phyloP scores from a whole-genome alignment of 2,888 invertebrate genomes.

The Brachynemurus nebulosus region DNA sequence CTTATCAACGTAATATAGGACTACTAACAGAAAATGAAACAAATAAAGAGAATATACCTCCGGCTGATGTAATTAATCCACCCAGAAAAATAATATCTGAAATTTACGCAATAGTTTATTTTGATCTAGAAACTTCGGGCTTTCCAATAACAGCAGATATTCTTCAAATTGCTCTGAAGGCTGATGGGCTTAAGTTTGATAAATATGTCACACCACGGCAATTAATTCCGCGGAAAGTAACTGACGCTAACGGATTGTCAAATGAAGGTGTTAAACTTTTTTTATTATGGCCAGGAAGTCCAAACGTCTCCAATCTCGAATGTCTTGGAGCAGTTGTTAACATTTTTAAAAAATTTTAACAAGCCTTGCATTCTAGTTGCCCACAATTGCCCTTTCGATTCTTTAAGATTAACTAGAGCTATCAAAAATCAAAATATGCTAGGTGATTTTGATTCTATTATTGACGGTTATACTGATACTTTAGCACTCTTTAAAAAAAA shows the following conservation, averaged over 20 bases:
- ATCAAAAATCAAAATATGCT: not conserved
- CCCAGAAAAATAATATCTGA: not conserved
- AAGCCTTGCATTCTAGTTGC: not conserved
- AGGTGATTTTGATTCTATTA: not conserved
- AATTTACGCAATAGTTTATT: not conserved
- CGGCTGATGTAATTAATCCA: not conserved
- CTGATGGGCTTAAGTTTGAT: not conserved
- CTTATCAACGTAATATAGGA: not conserved
- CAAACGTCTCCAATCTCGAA: not conserved
- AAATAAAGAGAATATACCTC: not conserved
- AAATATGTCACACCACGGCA: not conserved
- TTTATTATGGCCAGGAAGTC: not conserved
- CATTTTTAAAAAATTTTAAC: not conserved
- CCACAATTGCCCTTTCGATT: not conserved
- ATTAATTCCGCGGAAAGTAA: not conserved
- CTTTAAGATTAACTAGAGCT: not conserved
- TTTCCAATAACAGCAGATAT: not conserved
- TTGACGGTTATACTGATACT: not conserved
- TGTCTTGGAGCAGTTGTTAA: not conserved
- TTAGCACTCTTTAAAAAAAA: not conserved
- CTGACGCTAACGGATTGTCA: not conserved
- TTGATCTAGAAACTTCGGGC: not conserved
- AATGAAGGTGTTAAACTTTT: not conserved
- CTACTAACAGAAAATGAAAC: not conserved
- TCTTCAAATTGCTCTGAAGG: not conserved